Evolutionary conservation across 2,113 vertebrate species (phyloP), one percentile per base, ranked within the genome.

Genomic region (Chaenocephalus aceratus): DNA sequence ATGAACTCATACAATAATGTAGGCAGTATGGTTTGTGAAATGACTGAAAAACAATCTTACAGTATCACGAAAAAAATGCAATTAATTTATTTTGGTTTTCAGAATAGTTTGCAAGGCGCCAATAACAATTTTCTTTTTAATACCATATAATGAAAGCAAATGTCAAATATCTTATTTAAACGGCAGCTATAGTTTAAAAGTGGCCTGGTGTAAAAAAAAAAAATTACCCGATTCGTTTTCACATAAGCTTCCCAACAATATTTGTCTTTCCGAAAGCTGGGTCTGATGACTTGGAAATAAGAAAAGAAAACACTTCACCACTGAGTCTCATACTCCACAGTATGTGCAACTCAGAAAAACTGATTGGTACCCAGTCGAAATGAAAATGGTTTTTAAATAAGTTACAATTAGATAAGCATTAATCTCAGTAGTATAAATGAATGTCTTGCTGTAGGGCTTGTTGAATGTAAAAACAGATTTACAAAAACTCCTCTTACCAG

Each of bases 351-450:
- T 77, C 89, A 59, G 90, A 93, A 85, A 94, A 94, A 94, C 91
- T 93, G 95, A 95, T 95, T 95, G 94, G 93, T 94, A 94, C 91
- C 93, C 93, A 94, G 93, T 95, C 80, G 81, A 91, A 94, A 95
- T 92, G 94, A 93, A 95, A 96, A 96, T 96, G 94, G 94, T 95
- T 95, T 95, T 95, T 95, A 96, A 96, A 96, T 96, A 95, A 95
- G 95, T 96, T 94, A 96, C 95, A 96, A 96, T 95, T 96, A 95
- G 95, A 96, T 95, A 93, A 95, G 94, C 94, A 96, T 96, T 95
- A 95, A 96, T 96, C 95, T 95, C 94, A 90, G 93, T 91, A 91
- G 94, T 95, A 94, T 92, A 95, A 96, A 95, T 95, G 95, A 93
- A 95, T 96, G 94, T 95, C 93, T 96, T 83, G 95, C 95, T 96